phyloP scores from a whole-genome alignment of 2,113 vertebrate genomes.

The Ancistrus triradiatus region DNA sequence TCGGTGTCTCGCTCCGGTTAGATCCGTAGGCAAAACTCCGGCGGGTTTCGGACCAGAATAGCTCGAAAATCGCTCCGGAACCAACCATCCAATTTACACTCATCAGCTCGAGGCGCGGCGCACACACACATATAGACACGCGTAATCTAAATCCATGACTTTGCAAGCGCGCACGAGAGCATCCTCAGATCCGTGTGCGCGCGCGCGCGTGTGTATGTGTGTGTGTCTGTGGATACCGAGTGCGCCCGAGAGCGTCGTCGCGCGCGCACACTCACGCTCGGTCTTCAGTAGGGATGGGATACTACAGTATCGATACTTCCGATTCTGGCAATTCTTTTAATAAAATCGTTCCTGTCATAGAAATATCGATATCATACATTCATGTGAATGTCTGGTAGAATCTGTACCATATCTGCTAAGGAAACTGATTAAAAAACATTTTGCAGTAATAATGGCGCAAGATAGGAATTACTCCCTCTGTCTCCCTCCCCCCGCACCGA shows the following conservation, averaged over 20 bases:
- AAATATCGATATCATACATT: no score
- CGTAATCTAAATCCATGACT: constrained; percentile 62
- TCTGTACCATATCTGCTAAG: no score
- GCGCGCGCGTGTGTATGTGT: neutral
- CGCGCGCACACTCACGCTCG: neutral
- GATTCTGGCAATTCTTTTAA: no score
- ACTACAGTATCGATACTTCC: no score
- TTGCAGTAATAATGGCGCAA: no score
- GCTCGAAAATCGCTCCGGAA: constrained; percentile 51
- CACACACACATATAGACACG: neutral
- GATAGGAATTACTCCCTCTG: no score
- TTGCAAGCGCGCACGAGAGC: constrained; percentile 61
- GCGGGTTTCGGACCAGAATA: constrained; percentile 41
- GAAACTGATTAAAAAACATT: no score
- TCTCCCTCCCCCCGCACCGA: no score
- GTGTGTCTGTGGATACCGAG: neutral
- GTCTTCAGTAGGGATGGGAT: no score
- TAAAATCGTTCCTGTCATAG: no score
- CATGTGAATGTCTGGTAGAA: no score
- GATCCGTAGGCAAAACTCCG: constrained; percentile 46
- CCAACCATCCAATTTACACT: constrained; percentile 47
- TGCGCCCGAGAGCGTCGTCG: neutral
- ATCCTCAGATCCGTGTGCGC: constrained; percentile 44
- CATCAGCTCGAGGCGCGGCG: constrained; percentile 47
- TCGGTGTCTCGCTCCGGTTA: constrained; percentile 48